phyloP scores from a whole-genome alignment of 2,797 vertebrate species.

The Rhynchonycteris naso region DNA sequence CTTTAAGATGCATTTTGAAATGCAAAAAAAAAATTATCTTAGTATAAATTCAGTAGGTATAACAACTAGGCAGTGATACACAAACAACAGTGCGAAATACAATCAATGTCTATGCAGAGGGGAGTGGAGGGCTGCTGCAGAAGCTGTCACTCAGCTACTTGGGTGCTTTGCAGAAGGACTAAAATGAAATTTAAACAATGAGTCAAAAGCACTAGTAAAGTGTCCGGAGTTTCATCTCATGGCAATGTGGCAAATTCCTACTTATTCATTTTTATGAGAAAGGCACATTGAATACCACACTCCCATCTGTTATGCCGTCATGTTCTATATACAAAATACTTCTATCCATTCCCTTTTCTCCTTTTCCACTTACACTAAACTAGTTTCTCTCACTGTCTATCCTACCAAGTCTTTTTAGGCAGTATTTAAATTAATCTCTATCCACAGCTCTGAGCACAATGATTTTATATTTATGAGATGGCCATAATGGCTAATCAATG shows the following conservation, averaged over 20 bases:
- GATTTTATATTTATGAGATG: background rate
- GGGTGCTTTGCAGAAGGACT: background rate
- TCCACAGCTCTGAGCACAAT: background rate
- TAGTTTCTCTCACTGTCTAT: background rate
- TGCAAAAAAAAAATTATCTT: background rate
- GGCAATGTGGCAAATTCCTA: background rate
- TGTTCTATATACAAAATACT: background rate
- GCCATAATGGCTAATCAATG: conserved; percentile 5
- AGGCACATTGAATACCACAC: background rate
- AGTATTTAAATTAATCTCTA: background rate
- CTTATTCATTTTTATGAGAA: conserved; percentile 6
- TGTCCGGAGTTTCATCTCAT: background rate
- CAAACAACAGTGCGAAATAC: background rate
- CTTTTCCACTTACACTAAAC: background rate
- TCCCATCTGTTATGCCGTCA: background rate
- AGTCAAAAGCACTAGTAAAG: background rate
- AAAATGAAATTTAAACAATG: background rate
- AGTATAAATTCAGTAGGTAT: background rate
- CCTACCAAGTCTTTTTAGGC: background rate
- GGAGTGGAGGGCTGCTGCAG: background rate
- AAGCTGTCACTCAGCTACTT: background rate
- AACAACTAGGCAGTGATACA: background rate
- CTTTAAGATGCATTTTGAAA: conserved; percentile 20
- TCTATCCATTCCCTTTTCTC: background rate
- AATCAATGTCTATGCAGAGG: background rate